Conservation (phyloP, 1,140 invertebrate species). For the Mylabris phalerata region DNA sequence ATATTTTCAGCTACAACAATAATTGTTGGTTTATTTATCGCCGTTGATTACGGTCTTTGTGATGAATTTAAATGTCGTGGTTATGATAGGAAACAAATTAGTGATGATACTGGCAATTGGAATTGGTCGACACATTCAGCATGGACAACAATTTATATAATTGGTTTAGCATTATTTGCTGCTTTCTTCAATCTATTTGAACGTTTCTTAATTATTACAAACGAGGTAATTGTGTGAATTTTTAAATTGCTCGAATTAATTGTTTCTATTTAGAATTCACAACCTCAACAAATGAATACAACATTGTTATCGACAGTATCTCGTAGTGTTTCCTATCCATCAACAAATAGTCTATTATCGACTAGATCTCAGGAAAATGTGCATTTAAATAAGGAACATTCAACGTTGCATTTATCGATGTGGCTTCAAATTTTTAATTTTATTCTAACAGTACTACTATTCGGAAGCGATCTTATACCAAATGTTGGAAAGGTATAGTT, state of each 20-base stretch:
- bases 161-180: conserved; percentile 47
- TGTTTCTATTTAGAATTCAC: neutral
- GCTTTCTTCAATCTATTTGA: conserved; percentile 50
- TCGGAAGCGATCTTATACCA: conserved; percentile 46
- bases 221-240: neutral
- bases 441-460: conserved; percentile 39
- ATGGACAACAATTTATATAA: conserved; percentile 52
- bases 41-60: conserved; percentile 55
- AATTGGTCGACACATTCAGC: conserved; percentile 47
- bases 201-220: conserved; percentile 19
- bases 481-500: conserved; percentile 45
- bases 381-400: conserved; percentile 19
- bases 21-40: conserved; percentile 53
- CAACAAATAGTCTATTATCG: neutral
- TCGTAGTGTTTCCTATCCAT: conserved; percentile 24
- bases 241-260: neutral
- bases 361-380: neutral
- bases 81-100: conserved; percentile 39
- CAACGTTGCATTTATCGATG: conserved; percentile 39
- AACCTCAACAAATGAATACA: neutral
- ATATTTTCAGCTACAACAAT: conserved; percentile 53
- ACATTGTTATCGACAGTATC: conserved; percentile 48
- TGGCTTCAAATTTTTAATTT: conserved; percentile 47
- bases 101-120: conserved; percentile 42
- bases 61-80: conserved; percentile 56